These are phyloP conservation scores for Pachyuromys duprasi DNA, from an alignment of 2,797 vertebrate genomes.

Conservation along the genomic window DNA sequence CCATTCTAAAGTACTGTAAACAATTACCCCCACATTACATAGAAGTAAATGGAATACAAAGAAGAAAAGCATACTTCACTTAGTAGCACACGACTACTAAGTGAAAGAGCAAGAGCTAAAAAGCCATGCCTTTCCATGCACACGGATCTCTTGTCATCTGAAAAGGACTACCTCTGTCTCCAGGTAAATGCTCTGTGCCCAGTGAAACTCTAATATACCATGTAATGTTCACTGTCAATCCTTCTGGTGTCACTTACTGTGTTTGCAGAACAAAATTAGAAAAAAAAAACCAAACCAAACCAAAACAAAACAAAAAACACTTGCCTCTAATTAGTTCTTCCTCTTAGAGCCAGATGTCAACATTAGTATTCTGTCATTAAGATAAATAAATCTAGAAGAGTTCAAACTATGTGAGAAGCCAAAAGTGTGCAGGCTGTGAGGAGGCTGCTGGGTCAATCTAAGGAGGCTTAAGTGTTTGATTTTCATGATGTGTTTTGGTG, in stretches of 20 bases:
- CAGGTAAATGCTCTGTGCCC: background rate
- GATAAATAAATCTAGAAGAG: constrained; percentile 13
- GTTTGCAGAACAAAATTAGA: background rate
- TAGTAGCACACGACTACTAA: background rate
- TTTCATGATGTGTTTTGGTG: background rate
- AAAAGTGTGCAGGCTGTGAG: background rate
- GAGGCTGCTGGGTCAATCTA: background rate
- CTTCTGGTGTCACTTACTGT: background rate
- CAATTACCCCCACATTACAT: background rate
- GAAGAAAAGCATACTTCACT: background rate
- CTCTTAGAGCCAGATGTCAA: background rate
- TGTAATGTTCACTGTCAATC: background rate
- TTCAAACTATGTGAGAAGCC: background rate
- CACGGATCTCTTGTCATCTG: background rate
- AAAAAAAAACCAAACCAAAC: too few species aligned
- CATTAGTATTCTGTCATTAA: background rate
- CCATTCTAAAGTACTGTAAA: background rate
- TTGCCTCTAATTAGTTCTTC: background rate
- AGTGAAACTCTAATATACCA: background rate
- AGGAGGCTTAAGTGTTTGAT: background rate
- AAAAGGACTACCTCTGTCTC: background rate
- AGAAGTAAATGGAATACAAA: background rate
- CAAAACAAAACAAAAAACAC: background rate
- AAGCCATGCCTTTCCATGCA: background rate
- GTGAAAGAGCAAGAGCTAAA: background rate